Percentiles rank a stretch among this genome's conserved stretches.
These are phyloP conservation scores for Apoda limacodes DNA, from an alignment of 2,888 invertebrate species.

Conservation along the genomic window DNA sequence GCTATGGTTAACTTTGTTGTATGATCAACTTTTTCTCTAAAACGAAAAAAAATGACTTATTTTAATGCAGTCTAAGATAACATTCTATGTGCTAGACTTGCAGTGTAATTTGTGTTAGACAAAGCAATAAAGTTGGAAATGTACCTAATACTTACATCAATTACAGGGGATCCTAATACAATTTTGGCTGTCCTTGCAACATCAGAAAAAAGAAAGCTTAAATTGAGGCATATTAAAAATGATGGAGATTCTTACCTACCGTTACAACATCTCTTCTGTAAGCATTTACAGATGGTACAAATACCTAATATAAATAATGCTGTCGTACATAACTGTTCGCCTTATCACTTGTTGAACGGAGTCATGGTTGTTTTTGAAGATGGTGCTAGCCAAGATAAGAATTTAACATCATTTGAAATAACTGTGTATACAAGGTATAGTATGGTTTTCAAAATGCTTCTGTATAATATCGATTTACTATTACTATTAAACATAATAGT, in stretches of 20 bases:
- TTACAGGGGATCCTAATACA: conserved; percentile 29
- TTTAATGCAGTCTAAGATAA: no score
- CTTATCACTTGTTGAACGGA: conserved; percentile 43
- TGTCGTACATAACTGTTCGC: conserved; percentile 34
- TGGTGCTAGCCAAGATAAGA: no score
- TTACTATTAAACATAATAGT: no score
- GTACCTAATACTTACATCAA: neutral
- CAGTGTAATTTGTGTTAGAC: no score
- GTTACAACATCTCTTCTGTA: conserved; percentile 29
- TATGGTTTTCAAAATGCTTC: no score
- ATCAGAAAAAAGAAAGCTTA: conserved; percentile 32
- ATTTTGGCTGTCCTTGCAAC: conserved; percentile 37
- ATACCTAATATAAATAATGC: conserved; percentile 23
- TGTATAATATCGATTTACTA: no score
- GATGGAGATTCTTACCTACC: conserved; percentile 17
- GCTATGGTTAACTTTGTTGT: no score
- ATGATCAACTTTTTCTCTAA: no score
- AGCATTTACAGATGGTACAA: conserved; percentile 43
- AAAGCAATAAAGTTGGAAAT: neutral
- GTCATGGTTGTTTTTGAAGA: conserved; percentile 32
- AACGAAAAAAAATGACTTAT: no score
- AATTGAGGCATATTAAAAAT: conserved; percentile 29
- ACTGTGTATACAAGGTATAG: no score
- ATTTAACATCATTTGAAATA: no score
- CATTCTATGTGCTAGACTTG: no score